A percentile compares a stretch with the other conserved stretches of the same genome.
These are phyloP conservation scores for Scylla paramamosain DNA, from an alignment of 1,140 invertebrate species.

Conservation along the genomic window DNA sequence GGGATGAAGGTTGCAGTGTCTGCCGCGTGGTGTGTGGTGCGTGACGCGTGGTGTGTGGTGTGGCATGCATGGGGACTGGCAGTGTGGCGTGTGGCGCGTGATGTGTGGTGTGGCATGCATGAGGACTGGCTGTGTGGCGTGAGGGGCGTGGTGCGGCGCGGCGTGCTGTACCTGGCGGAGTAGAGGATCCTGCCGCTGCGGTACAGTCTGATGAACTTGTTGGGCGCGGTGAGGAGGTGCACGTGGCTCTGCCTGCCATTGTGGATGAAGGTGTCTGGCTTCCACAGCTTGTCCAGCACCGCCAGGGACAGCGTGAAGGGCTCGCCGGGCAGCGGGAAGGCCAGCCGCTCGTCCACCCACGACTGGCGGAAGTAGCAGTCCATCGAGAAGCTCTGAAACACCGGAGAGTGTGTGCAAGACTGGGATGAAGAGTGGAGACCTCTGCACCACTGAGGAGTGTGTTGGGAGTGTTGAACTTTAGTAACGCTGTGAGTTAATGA, in stretches of 20 bases:
- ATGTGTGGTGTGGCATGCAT: no score
- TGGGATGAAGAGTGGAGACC: no score
- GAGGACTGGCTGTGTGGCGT: no score
- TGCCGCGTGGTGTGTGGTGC: no score
- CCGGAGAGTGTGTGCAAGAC: no score
- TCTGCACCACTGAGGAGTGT: no score
- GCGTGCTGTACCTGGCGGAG: slow-evolving; percentile 89
- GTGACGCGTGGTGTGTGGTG: no score
- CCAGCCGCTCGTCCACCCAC: slow-evolving; percentile 91
- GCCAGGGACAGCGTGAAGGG: slow-evolving; percentile 92
- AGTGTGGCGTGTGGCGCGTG: no score
- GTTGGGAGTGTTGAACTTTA: neutral
- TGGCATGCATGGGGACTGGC: no score
- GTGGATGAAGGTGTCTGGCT: slow-evolving; percentile 96
- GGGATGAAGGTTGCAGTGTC: no score
- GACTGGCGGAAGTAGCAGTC: slow-evolving; percentile 97
- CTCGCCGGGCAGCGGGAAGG: slow-evolving; percentile 87
- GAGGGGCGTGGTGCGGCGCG: neutral
- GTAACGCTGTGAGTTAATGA: no score
- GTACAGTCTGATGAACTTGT: slow-evolving; percentile 93
- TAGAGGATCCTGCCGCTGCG: slow-evolving; percentile 96
- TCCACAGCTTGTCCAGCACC: slow-evolving; percentile 96
- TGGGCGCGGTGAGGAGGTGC: slow-evolving; percentile 97
- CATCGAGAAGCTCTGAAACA: slow-evolving; percentile 93
- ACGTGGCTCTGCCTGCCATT: slow-evolving; percentile 95